Percentiles rank a stretch among this genome's conserved stretches.
Conservation (phyloP, 2,888 invertebrate species). For the Sceliomorpha sp. region DNA sequence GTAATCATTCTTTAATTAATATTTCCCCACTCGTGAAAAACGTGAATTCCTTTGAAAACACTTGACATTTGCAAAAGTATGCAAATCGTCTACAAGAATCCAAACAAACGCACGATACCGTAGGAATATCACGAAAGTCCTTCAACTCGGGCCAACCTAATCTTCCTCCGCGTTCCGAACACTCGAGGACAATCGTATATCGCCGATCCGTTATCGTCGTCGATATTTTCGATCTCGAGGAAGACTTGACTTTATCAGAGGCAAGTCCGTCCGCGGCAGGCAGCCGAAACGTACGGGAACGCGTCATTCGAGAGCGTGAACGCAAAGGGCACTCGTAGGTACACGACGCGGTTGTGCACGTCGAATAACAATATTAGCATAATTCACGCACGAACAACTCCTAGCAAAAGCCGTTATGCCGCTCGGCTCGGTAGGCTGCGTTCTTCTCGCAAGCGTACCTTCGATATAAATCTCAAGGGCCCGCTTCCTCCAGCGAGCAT, state of each 20-base stretch:
- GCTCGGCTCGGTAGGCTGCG: conserved; percentile 55
- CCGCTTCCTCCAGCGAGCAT: conserved; percentile 67
- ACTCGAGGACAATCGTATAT: no score
- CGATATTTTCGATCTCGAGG: background rate
- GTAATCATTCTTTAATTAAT: no score
- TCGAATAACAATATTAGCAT: conserved; percentile 66
- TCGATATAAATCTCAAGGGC: conserved; percentile 71
- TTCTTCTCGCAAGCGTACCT: conserved; percentile 62
- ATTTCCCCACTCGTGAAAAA: no score
- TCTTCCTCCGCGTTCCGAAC: no score
- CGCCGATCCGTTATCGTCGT: background rate
- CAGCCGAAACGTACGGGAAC: conserved; percentile 33
- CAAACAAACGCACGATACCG: no score
- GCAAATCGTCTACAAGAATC: no score
- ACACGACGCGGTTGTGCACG: conserved; percentile 50
- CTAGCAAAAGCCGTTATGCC: conserved; percentile 63
- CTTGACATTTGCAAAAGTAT: no score
- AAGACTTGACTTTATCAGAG: conserved; percentile 4
- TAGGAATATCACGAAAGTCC: no score
- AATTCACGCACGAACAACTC: conserved; percentile 65
- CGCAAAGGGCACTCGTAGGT: conserved; percentile 15
- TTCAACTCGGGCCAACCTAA: no score
- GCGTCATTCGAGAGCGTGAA: conserved; percentile 30
- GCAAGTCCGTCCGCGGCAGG: no score
- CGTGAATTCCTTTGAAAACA: no score